These are phyloP conservation scores for Galago senegalensis DNA, from an alignment of 2,797 vertebrate species.

Conservation along the genomic window DNA sequence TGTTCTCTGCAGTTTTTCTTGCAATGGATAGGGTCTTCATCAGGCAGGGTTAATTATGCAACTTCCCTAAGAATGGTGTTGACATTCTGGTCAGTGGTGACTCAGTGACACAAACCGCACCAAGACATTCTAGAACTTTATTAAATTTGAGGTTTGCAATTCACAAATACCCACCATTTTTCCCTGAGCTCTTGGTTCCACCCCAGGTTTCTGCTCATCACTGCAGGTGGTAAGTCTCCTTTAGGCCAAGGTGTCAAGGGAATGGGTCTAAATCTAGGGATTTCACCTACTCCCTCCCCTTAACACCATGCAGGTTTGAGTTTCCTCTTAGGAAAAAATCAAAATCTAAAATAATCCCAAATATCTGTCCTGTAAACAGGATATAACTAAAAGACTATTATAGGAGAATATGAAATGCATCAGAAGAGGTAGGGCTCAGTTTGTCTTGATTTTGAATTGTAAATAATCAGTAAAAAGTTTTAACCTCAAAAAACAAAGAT, in stretches of 20 bases:
- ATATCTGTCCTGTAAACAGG: conserved; percentile 21
- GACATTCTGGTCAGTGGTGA: neutral
- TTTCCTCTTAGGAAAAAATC: neutral
- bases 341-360: conserved; percentile 63
- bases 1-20: neutral
- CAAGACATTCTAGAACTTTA: neutral
- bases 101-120: neutral
- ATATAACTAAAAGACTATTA: conserved; percentile 19
- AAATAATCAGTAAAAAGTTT: conserved; percentile 45
- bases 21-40: neutral
- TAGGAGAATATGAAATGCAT: neutral
- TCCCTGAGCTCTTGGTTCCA: neutral
- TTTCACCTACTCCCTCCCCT: conserved; percentile 6
- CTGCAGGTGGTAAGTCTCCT: neutral
- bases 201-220: neutral
- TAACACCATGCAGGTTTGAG: neutral
- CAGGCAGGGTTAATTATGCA: neutral
- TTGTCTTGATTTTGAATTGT: neutral
- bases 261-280: conserved; percentile 13
- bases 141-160: neutral
- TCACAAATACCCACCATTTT: neutral
- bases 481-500: neutral
- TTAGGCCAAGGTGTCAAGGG: neutral
- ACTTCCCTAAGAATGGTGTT: neutral
- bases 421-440: neutral